Evolutionary conservation across 2,113 vertebrate genomes (phyloP).

Genomic region (Hemicordylus capensis): DNA sequence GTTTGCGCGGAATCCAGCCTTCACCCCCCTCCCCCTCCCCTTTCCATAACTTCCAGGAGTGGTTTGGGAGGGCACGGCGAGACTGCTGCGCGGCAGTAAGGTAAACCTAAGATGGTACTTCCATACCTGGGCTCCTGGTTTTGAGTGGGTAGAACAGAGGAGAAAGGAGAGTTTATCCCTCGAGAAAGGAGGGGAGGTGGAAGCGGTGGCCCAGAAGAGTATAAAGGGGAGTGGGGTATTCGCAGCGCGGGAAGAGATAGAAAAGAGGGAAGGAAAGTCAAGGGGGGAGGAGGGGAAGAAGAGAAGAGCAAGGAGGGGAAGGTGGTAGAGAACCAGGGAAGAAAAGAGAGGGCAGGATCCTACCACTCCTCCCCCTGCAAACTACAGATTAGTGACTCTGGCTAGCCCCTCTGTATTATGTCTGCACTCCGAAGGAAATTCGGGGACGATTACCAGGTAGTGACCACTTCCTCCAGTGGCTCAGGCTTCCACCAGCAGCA

Average conservation of each 20-base stretch:
- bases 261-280: not conserved
- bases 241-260: not conserved
- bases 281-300: not conserved
- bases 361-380: constrained; percentile 6
- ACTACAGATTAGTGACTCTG: constrained; percentile 53
- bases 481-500: constrained; percentile 85
- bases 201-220: not conserved
- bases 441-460: constrained; percentile 97
- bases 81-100: constrained; percentile 21
- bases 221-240: not conserved
- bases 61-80: not conserved
- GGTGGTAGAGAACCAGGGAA: not conserved
- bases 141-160: constrained; percentile 14
- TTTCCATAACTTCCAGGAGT: constrained; percentile 8
- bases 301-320: not conserved
- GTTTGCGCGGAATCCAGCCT: not conserved
- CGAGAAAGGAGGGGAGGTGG: too few species aligned
- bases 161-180: constrained; percentile 24
- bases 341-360: not conserved
- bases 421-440: constrained; percentile 98
- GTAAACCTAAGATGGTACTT: not conserved
- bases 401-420: constrained; percentile 88
- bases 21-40: too few species aligned
- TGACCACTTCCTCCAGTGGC: constrained; percentile 95
- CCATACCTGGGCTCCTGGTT: not conserved